A percentile compares a stretch with the other conserved stretches of the same genome.
Evolutionary conservation across 2,797 vertebrate genomes (phyloP).

Genomic region (Agapornis canus): DNA sequence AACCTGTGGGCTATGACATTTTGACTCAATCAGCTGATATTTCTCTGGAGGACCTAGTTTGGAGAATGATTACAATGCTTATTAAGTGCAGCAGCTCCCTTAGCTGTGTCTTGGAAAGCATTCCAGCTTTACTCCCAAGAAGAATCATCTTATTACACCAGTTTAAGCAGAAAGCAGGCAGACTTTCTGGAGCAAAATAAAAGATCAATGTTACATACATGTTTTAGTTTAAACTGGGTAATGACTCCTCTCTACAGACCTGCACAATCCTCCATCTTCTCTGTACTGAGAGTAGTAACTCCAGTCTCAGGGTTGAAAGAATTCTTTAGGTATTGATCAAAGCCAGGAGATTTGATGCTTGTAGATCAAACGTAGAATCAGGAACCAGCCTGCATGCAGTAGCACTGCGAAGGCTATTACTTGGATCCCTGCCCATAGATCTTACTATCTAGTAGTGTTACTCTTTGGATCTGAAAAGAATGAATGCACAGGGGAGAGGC

Average conservation of each 20-base stretch:
- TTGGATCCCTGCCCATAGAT: not conserved
- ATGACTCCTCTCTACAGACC: not conserved
- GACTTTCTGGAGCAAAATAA: not conserved
- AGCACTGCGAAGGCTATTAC: not conserved
- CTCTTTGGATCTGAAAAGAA: not conserved
- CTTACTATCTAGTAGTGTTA: fast-evolving
- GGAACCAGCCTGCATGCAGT: not conserved
- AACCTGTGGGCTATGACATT: not conserved
- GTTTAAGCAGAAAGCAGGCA: not conserved
- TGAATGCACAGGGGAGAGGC: fast-evolving
- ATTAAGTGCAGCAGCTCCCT: not conserved
- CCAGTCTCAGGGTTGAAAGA: not conserved
- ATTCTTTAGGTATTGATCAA: not conserved
- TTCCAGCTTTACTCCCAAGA: not conserved
- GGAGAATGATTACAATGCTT: not conserved
- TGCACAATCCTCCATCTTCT: not conserved
- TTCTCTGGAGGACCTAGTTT: not conserved
- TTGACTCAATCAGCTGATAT: not conserved
- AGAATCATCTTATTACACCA: fast-evolving
- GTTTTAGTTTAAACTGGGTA: fast-evolving
- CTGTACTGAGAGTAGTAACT: fast-evolving
- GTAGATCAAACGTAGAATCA: not conserved
- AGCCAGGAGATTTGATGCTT: not conserved
- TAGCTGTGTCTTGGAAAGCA: not conserved
- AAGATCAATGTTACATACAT: fast-evolving